These are phyloP conservation scores for Siniperca chuatsi DNA, from an alignment of 2,113 vertebrate species.

Conservation along the genomic window DNA sequence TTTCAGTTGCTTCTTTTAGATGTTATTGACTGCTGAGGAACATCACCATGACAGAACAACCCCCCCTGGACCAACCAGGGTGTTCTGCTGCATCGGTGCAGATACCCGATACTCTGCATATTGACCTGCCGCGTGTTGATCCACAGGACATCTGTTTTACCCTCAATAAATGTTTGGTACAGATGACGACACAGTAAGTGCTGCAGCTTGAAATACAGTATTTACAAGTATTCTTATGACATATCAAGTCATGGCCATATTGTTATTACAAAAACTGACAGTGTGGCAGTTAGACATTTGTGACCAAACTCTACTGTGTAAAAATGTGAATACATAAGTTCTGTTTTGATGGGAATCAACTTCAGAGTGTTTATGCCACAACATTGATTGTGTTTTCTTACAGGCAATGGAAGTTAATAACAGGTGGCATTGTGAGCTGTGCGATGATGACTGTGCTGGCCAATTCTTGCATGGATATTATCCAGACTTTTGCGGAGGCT, in stretches of 20 bases:
- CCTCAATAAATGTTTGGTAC: not conserved
- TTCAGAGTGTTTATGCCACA: not conserved
- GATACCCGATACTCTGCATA: not conserved
- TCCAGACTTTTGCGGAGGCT: not conserved
- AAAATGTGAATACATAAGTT: not conserved
- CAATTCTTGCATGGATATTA: slow-evolving; percentile 1
- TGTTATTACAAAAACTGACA: not conserved
- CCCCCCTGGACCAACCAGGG: not conserved
- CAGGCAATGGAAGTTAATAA: not conserved
- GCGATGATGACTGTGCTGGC: not conserved
- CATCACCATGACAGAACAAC: not conserved
- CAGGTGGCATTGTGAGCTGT: no score
- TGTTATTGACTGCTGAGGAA: not conserved
- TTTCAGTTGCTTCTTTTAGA: slow-evolving; percentile 5
- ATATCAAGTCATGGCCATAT: not conserved
- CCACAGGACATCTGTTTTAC: not conserved
- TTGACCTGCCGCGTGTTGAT: not conserved
- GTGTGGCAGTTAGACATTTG: not conserved
- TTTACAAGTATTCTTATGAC: not conserved
- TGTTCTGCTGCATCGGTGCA: not conserved
- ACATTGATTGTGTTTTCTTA: not conserved
- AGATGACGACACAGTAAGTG: not conserved
- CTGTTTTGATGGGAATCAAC: not conserved
- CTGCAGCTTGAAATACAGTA: not conserved
- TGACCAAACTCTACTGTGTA: not conserved